Conservation (phyloP, 1,140 invertebrate genomes). For the Drosophila littoralis region DNA sequence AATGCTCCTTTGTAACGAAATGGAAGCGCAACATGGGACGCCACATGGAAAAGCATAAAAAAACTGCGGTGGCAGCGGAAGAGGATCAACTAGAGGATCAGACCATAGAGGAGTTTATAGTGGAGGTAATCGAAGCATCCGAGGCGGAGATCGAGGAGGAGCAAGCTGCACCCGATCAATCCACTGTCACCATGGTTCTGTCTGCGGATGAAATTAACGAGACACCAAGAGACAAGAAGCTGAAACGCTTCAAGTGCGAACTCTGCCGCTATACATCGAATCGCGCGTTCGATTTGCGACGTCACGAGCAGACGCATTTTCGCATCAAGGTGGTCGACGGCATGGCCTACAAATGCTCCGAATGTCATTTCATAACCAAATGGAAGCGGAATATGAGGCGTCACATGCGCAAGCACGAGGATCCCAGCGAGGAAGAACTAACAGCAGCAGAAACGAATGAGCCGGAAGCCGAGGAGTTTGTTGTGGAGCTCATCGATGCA, state of each 20-base stretch:
- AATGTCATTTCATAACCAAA: conserved; percentile 31
- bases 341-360: conserved; percentile 18
- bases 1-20: conserved; percentile 27
- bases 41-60: conserved; percentile 24
- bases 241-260: conserved; percentile 29
- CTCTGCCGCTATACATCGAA: conserved; percentile 33
- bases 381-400: conserved; percentile 37
- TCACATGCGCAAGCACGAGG: conserved; percentile 18
- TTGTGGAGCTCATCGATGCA: conserved; percentile 17
- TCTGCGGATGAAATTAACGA: not conserved
- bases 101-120: conserved; percentile 21
- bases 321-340: conserved; percentile 5
- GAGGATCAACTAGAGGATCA: conserved; percentile 10
- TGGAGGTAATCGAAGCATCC: conserved; percentile 17
- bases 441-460: not conserved
- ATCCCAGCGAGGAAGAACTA: not conserved
- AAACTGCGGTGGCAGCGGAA: not conserved
- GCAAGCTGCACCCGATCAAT: not conserved
- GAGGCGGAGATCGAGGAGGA: not conserved
- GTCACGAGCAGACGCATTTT: conserved; percentile 18
- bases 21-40: conserved; percentile 35
- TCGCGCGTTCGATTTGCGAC: conserved; percentile 30
- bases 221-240: not conserved
- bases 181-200: not conserved
- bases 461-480: not conserved